Conservation (phyloP, 2,797 vertebrate species). For the Mormyrops boulengeri region DNA sequence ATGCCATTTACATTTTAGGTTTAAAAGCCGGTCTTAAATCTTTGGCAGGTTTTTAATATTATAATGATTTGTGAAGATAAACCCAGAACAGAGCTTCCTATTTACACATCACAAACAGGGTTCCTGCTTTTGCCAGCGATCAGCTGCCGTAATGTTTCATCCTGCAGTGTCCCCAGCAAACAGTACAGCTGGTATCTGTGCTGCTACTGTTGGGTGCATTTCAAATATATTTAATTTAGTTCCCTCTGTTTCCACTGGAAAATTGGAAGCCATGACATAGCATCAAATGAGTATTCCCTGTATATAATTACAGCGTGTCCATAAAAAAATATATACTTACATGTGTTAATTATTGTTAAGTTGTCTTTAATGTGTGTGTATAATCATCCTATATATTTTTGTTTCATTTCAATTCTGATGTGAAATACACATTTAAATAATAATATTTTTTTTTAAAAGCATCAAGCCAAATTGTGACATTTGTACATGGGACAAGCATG, state of each 20-base stretch:
- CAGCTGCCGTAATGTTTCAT: background rate
- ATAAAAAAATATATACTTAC: background rate
- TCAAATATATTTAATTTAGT: background rate
- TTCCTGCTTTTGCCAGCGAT: background rate
- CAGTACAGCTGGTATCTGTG: background rate
- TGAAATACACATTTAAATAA: background rate
- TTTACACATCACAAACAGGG: background rate
- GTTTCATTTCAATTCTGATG: background rate
- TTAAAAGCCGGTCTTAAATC: background rate
- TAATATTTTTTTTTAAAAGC: background rate
- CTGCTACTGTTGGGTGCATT: background rate
- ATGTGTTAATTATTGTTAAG: background rate
- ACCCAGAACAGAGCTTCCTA: background rate
- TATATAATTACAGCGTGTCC: background rate
- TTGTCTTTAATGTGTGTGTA: background rate
- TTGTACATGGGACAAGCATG: background rate
- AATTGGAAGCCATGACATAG: background rate
- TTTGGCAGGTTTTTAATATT: background rate
- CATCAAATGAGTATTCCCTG: background rate
- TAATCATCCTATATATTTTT: background rate
- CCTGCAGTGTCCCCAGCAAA: background rate
- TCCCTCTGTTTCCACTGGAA: background rate
- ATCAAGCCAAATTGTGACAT: background rate
- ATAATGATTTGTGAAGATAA: background rate
- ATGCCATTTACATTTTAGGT: background rate